Evolutionary conservation across 2,113 vertebrate genomes (phyloP).

Genomic region (Mustela lutreola): DNA sequence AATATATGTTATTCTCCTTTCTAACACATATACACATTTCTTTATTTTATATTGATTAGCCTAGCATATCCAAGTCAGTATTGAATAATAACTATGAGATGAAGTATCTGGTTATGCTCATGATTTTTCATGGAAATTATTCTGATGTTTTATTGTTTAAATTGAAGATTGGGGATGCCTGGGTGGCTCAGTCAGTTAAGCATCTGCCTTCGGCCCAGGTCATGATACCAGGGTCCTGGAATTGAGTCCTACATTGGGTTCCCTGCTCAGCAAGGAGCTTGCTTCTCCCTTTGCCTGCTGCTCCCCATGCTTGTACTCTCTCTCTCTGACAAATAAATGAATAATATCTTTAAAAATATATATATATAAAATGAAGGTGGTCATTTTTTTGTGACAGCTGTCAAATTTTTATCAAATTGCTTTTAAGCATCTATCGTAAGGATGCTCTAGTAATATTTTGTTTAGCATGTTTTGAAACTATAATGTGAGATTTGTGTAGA

Average conservation of each 20-base stretch:
- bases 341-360: background rate
- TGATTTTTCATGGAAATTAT: background rate
- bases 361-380: background rate
- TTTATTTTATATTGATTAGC: slow-evolving; percentile 6
- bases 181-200: no score
- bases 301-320: background rate
- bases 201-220: background rate
- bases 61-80: background rate
- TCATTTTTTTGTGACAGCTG: background rate
- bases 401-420: slow-evolving; percentile 20
- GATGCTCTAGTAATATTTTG: background rate
- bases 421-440: slow-evolving; percentile 23
- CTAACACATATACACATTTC: background rate
- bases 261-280: background rate
- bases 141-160: slow-evolving; percentile 27
- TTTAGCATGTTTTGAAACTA: slow-evolving; percentile 29
- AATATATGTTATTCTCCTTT: slow-evolving; percentile 6
- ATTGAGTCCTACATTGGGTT: background rate
- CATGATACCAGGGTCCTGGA: background rate
- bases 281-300: background rate
- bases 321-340: background rate
- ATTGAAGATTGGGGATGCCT: background rate
- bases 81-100: background rate
- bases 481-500: background rate
- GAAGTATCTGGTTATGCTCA: background rate